Evolutionary conservation across 2,113 vertebrate genomes (phyloP).

Genomic region (Oplegnathus fasciatus): DNA sequence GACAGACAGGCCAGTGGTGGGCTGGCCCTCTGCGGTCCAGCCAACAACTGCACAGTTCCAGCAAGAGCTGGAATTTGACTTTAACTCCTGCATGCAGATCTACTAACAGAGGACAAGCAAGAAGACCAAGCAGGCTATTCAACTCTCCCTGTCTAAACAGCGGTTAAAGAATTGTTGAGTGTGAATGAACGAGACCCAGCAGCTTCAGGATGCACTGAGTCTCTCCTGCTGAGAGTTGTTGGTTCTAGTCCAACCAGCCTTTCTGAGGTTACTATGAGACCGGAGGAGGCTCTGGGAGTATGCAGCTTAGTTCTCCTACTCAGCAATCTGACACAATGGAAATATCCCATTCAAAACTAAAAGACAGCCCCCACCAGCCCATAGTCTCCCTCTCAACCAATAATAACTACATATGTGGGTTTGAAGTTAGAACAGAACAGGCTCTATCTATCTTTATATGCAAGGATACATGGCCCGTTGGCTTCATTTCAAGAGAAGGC

Average conservation of each 20-base stretch:
- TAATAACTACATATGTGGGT: background rate
- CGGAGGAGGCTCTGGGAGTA: constrained; percentile 11
- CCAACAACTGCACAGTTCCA: no score
- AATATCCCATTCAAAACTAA: constrained; percentile 18
- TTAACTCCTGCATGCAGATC: background rate
- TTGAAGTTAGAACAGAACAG: background rate
- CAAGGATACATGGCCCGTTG: no score
- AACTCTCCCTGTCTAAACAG: background rate
- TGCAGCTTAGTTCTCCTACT: constrained; percentile 5
- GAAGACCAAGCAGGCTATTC: background rate
- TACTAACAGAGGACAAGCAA: background rate
- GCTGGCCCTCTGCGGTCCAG: no score
- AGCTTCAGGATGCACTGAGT: background rate
- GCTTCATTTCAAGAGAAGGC: no score
- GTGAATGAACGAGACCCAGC: constrained; percentile 6
- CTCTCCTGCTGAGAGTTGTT: constrained; percentile 9
- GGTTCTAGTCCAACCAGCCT: constrained; percentile 14
- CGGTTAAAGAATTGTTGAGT: background rate
- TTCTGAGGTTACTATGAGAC: constrained; percentile 46
- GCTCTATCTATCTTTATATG: no score
- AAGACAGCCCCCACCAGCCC: background rate
- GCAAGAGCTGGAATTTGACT: no score
- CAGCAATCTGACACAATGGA: background rate
- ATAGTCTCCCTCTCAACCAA: background rate
- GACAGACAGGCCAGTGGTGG: no score